Base-by-base conservation (phyloP, 2,888 invertebrate species). In the Ellobium chinense region DNA sequence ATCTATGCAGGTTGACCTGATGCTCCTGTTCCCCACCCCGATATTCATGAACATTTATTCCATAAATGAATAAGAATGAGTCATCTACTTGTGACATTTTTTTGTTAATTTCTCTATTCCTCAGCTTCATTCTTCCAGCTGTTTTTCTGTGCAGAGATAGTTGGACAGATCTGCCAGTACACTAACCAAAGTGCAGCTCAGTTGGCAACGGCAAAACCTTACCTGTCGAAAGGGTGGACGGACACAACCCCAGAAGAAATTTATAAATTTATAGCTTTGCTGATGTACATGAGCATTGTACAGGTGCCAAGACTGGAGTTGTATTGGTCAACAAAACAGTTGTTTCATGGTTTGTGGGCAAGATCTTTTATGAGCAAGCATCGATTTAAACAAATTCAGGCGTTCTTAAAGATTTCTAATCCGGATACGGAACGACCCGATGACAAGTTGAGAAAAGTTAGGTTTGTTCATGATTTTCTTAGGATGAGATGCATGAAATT, bases 381-480 rank as follows among this genome's bases (percentile, higher is more conserved):
- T 27, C 14, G 65, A 65, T 65, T 14, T 65, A 65, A 65, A 65
- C 65, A 65, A 65, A 65, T 65, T 21, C 65, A 65, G n/a, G 5
- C 9, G 14, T 65, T 65, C 29, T 34, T 65, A n/a, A 34, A 65
- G 29, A 18, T 65, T 21, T 27, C 65, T 12, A 27, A 65, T 27
- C 65, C 29, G 5, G 12, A 18, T 31, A 65, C 21, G 18, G 65
- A 65, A 27, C 18, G 27, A 12, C 9, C 46, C 18, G 9, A 46
- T 46, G 46, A 46, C 18, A 46, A 18, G 46, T 18, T 46, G 18
- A 14, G n/a, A n/a, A 27, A 27, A 65, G 65, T 27, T 18, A 34
- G 34, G n/a, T 24, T 65, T 18, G 18, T 65, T 9, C 21, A 18
- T 21, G 65, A 31, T 5, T 27, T 24, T 21, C 7, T 34, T 18